Conservation (phyloP, 1,140 invertebrate genomes). For the Leptoteleia sp. region DNA sequence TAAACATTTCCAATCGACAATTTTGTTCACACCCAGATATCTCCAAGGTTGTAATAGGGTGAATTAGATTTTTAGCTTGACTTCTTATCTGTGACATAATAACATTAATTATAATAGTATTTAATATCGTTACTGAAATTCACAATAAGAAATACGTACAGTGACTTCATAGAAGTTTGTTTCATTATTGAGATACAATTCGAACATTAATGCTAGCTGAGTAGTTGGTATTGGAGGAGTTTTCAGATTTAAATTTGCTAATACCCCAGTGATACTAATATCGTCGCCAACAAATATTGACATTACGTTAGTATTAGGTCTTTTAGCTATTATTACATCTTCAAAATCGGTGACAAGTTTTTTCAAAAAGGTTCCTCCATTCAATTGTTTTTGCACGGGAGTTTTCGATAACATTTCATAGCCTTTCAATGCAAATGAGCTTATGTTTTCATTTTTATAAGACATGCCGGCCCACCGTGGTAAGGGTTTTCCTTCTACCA, state of each 20-base stretch:
- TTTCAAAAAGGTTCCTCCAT: conserved; percentile 74
- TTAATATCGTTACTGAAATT: too few species aligned
- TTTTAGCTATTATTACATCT: conserved; percentile 17
- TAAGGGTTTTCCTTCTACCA: conserved; percentile 53
- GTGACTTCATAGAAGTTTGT: conserved; percentile 62
- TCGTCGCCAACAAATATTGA: conserved; percentile 73
- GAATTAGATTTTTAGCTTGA: conserved; percentile 6
- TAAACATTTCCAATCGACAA: background rate
- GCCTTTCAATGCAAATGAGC: conserved; percentile 59
- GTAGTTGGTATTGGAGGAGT: conserved; percentile 58
- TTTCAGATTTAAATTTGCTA: conserved; percentile 68
- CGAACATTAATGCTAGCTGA: conserved; percentile 72
- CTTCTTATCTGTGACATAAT: conserved; percentile 19
- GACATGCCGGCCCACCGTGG: conserved; percentile 69
- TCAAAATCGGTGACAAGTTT: conserved; percentile 69
- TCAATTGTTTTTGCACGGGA: conserved; percentile 68
- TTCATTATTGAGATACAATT: conserved; percentile 69
- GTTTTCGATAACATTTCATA: conserved; percentile 71
- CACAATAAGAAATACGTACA: conserved; percentile 8
- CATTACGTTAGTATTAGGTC: conserved; percentile 60
- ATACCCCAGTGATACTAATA: conserved; percentile 71
- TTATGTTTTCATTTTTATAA: conserved; percentile 67
- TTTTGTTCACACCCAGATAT: conserved; percentile 5
- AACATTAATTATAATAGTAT: too few species aligned
- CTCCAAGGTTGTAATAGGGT: background rate